Evolutionary conservation across 2,113 vertebrate genomes (phyloP).

Genomic region (Gasterosteus nipponicus): DNA sequence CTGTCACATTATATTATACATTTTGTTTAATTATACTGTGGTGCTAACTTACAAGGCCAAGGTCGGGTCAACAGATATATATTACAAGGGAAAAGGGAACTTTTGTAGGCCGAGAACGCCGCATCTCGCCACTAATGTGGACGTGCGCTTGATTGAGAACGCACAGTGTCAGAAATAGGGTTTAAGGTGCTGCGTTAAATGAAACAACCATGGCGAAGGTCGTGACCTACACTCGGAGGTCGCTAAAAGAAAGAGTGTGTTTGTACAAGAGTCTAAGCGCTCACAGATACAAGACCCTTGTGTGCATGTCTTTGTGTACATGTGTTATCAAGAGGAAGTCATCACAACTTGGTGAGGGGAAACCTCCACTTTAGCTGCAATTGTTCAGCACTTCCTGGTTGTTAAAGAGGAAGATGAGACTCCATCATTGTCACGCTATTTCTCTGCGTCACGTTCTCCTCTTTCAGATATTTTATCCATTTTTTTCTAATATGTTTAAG

Average conservation of each 20-base stretch:
- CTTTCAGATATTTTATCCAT: background rate
- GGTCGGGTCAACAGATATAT: background rate
- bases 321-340: slow-evolving; percentile 41
- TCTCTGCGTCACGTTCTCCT: slow-evolving; percentile 10
- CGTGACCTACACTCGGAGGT: slow-evolving; percentile 8
- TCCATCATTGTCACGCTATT: slow-evolving; percentile 33
- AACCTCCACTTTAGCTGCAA: slow-evolving; percentile 41
- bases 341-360: slow-evolving; percentile 37
- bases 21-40: background rate
- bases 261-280: slow-evolving; percentile 9
- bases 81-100: background rate
- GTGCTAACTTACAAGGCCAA: background rate
- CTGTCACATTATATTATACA: background rate
- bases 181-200: slow-evolving; percentile 6
- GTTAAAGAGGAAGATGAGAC: slow-evolving; percentile 34
- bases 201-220: slow-evolving; percentile 10
- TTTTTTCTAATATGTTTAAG: background rate
- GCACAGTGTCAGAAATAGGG: slow-evolving; percentile 4
- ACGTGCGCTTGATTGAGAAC: background rate
- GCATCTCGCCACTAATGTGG: background rate
- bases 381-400: slow-evolving; percentile 63
- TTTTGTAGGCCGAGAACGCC: background rate
- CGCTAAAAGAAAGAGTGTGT: slow-evolving; percentile 8
- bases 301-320: slow-evolving; percentile 13
- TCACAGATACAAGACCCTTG: slow-evolving; percentile 21